A percentile compares a stretch with the other conserved stretches of the same genome.
Conservation (phyloP, 2,797 vertebrate species). For the Nasua narica region DNA sequence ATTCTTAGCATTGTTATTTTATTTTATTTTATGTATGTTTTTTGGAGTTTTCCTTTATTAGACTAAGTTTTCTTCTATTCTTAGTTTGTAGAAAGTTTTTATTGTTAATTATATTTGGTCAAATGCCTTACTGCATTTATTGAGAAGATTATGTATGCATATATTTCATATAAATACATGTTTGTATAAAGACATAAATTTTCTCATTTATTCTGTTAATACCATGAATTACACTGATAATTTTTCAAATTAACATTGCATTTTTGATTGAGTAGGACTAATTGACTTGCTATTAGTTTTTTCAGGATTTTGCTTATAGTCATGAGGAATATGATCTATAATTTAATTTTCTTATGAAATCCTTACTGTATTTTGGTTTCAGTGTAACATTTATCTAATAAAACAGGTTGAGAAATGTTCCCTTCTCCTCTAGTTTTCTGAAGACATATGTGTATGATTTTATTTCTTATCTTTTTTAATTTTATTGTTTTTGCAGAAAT, state of each 20-base stretch:
- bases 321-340: neutral
- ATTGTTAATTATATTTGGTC: neutral
- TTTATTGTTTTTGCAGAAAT: neutral
- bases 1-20: too few relatives aligned
- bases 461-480: neutral
- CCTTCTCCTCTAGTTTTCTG: neutral
- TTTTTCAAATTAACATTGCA: neutral
- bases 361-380: neutral
- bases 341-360: neutral
- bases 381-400: neutral
- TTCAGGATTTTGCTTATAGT: neutral
- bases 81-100: neutral
- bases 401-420: neutral
- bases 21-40: too few relatives aligned
- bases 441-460: neutral
- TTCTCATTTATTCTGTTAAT: neutral
- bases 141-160: neutral
- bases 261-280: neutral
- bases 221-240: neutral
- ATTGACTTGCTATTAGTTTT: neutral
- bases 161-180: neutral
- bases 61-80: neutral
- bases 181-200: neutral
- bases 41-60: neutral
- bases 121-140: slow-evolving; percentile 26